phyloP scores from a whole-genome alignment of 2,113 vertebrate species.

The Gorsachius goisagi region DNA sequence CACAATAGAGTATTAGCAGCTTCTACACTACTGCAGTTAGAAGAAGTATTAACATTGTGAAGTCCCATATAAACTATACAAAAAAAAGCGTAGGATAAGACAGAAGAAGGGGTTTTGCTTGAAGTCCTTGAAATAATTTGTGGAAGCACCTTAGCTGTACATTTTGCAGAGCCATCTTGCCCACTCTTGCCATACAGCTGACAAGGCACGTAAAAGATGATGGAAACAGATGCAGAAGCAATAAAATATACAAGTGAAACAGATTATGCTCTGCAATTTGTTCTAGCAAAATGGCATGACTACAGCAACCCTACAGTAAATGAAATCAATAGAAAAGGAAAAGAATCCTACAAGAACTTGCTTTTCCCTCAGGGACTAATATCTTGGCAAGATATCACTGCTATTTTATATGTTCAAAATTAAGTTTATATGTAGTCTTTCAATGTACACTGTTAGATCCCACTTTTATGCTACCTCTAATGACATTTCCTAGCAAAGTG shows the following conservation, averaged over 20 bases:
- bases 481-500: neutral
- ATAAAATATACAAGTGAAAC: neutral
- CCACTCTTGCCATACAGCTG: neutral
- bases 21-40: neutral
- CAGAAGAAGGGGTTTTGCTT: neutral
- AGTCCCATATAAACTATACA: neutral
- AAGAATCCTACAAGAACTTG: neutral
- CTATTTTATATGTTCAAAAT: neutral
- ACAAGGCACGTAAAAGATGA: neutral
- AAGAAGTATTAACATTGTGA: neutral
- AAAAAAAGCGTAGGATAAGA: neutral
- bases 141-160: neutral
- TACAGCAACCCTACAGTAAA: neutral
- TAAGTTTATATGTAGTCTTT: neutral
- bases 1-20: neutral
- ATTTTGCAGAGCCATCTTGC: slow-evolving; percentile 1
- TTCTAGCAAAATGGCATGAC: neutral
- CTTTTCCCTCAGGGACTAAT: neutral
- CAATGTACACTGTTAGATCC: neutral
- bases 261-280: neutral
- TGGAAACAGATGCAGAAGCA: neutral
- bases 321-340: neutral
- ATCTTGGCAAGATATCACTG: neutral
- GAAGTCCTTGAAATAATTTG: neutral
- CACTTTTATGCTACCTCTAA: neutral